Base-by-base conservation (phyloP, 2,888 invertebrate genomes). In the Rhodophaea formosa region DNA sequence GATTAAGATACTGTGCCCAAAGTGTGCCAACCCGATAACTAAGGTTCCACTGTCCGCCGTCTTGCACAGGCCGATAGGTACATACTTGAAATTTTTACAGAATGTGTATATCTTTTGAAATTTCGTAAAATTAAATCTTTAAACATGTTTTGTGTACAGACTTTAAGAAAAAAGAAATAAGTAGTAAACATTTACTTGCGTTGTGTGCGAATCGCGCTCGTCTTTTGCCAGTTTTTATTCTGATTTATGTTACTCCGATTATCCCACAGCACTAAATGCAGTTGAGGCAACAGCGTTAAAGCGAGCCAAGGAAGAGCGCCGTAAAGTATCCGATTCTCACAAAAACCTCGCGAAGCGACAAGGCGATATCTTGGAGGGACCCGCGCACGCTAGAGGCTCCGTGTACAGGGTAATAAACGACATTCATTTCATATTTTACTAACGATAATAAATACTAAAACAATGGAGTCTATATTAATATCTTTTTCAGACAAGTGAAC, bases 211-310 rank as follows among this genome's bases (percentile, higher is more conserved):
- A 32, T 32, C 32, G 7, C 23, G 5, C 23, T 23, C 23, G 23
- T 5, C 2, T 5, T 23, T 23, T 2, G 23, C 23, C 23, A 5
- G 5, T 23, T 23, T 23, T 17, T 30, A 15, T 57, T 10, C 53
- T 15, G 8, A 8, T 29, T 58, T 58, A 12, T 15, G 51, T 56
- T 56, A 58, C 71, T 71, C 49, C 81, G 17, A 51, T 12, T 12
- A 0, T 51, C 16, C 8, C 6, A 12, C 35, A 79, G 90, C 90
- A 58, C 71, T 94, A 57, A 94, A 92, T 62, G 82, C 92, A 47
- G 92, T 93, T 7, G 94, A 95, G 82, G 92, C 93, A 68, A 78
- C 89, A 15, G 94, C 94, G 7, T 77, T 94, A 44, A 89, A 91
- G 60, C 88, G 91, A 61, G 94, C 94, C 0, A 91, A 86, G 67